Conservation (phyloP, 2,888 invertebrate species). For the Biston stratarius region DNA sequence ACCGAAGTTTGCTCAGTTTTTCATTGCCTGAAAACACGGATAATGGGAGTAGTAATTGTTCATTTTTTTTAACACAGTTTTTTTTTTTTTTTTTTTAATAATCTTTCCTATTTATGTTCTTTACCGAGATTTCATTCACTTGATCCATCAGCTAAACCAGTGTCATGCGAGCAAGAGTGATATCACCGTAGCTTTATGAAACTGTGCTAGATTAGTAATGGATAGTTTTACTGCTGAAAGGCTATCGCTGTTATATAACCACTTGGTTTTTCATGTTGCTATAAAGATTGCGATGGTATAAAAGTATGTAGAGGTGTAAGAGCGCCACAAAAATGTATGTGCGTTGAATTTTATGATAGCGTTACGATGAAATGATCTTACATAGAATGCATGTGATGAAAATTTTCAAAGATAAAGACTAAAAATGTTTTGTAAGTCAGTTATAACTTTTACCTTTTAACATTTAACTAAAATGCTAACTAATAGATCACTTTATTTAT, state of each 20-base stretch:
- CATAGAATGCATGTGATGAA: conserved; percentile 10
- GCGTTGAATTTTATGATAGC: conserved; percentile 28
- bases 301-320: conserved; percentile 31
- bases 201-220: conserved; percentile 62
- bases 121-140: background rate
- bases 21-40: too few relatives aligned
- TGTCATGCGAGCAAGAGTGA: conserved; percentile 49
- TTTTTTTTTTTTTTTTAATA: background rate
- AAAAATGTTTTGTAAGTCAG: too few relatives aligned
- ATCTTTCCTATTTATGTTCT: background rate
- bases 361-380: conserved; percentile 21
- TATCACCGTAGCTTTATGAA: conserved; percentile 62
- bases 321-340: conserved; percentile 29
- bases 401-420: background rate
- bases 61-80: too few relatives aligned
- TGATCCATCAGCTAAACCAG: conserved; percentile 14
- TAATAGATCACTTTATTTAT: too few relatives aligned
- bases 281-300: conserved; percentile 42
- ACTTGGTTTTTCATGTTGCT: conserved; percentile 39
- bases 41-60: too few relatives aligned
- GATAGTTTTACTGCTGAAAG: conserved; percentile 64
- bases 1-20: too few relatives aligned
- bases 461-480: too few relatives aligned
- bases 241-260: conserved; percentile 57
- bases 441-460: too few relatives aligned